phyloP scores from a whole-genome alignment of 1,140 invertebrate genomes.

The Teleogryllus occipitalis region DNA sequence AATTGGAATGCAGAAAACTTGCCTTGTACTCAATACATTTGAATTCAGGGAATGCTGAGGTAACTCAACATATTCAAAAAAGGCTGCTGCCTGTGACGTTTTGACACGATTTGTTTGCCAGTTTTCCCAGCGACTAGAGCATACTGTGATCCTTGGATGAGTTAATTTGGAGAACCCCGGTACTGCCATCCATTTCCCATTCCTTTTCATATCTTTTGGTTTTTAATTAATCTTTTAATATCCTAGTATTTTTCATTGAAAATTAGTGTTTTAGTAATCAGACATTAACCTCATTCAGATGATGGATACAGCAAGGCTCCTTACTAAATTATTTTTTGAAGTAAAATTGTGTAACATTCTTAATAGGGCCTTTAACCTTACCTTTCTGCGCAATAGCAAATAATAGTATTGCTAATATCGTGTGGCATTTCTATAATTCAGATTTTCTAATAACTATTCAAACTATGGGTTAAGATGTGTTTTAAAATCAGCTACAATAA shows the following conservation, averaged over 20 bases:
- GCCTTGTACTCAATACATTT: neutral
- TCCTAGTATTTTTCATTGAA: neutral
- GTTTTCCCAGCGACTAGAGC: neutral
- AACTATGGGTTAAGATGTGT: too few species aligned
- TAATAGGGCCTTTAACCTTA: neutral
- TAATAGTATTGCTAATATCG: neutral
- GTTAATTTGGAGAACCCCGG: neutral
- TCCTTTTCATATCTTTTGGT: neutral
- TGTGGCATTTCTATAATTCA: neutral
- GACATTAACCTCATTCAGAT: neutral
- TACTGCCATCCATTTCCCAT: neutral
- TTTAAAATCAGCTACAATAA: too few species aligned
- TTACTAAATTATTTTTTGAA: neutral
- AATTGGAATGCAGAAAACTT: too few species aligned
- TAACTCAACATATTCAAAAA: neutral
- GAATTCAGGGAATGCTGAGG: neutral
- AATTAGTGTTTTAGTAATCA: neutral
- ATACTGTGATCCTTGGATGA: constrained; percentile 4
- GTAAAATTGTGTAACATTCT: neutral
- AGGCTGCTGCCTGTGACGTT: neutral
- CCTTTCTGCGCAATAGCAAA: neutral
- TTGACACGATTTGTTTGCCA: neutral
- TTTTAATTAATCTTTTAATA: neutral
- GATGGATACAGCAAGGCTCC: neutral
- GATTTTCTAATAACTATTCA: too few species aligned